phyloP scores from a whole-genome alignment of 1,140 invertebrate genomes.

The Dryas iulia region DNA sequence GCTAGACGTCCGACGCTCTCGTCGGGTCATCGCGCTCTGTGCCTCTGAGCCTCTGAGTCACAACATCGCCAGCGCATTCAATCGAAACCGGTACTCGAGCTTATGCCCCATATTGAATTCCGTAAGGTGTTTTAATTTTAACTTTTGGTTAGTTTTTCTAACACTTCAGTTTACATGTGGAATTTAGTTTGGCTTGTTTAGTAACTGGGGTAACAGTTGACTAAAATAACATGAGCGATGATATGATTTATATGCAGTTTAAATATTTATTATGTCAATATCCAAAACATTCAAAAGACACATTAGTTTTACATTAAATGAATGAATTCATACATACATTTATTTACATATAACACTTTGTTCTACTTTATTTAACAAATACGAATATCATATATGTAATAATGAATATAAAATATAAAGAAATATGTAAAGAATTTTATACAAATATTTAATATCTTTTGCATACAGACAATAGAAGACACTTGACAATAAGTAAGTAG shows the following conservation, averaged over 20 bases:
- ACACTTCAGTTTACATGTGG: background rate
- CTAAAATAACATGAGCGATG: background rate
- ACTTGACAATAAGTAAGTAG: conserved; percentile 5
- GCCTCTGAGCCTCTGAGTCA: conserved; percentile 36
- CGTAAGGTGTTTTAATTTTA: conserved; percentile 5
- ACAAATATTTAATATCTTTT: background rate
- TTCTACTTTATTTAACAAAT: background rate
- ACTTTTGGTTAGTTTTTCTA: background rate
- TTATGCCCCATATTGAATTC: conserved; percentile 1
- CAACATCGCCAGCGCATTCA: conserved; percentile 31
- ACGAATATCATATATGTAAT: background rate
- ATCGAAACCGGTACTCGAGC: conserved; percentile 17
- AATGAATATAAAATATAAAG: background rate
- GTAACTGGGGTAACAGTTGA: background rate
- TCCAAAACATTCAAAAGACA: background rate
- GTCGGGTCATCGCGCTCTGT: conserved; percentile 58
- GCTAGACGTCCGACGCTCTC: conserved; percentile 37
- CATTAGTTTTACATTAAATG: background rate
- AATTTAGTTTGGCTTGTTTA: background rate
- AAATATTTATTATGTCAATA: background rate
- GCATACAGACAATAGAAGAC: background rate
- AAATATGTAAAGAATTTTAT: background rate
- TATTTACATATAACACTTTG: background rate
- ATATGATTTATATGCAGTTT: background rate
- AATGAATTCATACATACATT: background rate